phyloP scores from a whole-genome alignment of 2,888 invertebrate species.

The Norana najaformis region DNA sequence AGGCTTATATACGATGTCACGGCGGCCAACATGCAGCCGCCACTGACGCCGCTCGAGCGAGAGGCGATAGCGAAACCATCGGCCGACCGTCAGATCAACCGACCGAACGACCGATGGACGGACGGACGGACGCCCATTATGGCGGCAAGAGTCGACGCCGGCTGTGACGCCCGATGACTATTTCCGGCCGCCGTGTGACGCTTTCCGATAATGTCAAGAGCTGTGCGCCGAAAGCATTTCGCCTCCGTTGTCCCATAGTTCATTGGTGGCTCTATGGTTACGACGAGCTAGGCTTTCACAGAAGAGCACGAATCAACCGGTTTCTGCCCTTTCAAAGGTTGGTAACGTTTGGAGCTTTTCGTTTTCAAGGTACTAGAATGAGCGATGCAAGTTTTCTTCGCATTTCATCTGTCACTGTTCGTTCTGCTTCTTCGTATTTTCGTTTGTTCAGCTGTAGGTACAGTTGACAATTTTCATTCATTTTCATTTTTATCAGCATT shows the following conservation, averaged over 20 bases:
- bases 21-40: neutral
- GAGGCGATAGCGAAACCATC: slow-evolving; percentile 7
- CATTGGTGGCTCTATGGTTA: neutral
- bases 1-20: slow-evolving; percentile 13
- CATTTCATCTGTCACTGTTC: neutral
- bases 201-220: slow-evolving; percentile 13
- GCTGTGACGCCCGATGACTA: neutral
- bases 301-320: neutral
- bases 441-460: neutral
- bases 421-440: neutral
- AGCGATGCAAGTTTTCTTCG: neutral
- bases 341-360: neutral
- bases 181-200: neutral
- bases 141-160: neutral
- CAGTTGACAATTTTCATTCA: neutral
- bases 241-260: neutral
- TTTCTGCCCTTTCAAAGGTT: neutral
- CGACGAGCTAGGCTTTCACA: neutral
- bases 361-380: neutral
- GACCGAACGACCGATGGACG: neutral
- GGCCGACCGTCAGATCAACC: neutral
- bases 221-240: slow-evolving; percentile 13
- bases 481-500: neutral
- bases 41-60: slow-evolving; percentile 13
- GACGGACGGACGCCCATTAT: neutral